Evolutionary conservation across 2,888 invertebrate species (phyloP).

Genomic region (Watsonalla cultraria): DNA sequence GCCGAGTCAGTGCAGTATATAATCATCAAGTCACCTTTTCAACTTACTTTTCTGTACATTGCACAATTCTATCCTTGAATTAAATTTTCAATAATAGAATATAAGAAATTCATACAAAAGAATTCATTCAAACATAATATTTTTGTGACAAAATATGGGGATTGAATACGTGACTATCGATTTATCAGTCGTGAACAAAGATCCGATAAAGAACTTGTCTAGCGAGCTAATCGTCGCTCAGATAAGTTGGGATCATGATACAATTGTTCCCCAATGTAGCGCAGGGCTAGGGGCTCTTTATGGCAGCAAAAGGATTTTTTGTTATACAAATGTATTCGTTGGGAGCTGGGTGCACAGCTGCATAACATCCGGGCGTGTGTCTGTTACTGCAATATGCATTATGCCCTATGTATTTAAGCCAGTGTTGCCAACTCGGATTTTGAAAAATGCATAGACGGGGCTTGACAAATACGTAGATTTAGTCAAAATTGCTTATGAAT

Average conservation of each 20-base stretch:
- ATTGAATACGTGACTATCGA: constrained; percentile 21
- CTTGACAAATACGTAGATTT: too few relatives aligned
- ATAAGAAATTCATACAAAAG: neutral
- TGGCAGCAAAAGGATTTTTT: constrained; percentile 32
- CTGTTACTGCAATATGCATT: constrained; percentile 18
- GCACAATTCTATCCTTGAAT: too few relatives aligned
- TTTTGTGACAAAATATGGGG: neutral
- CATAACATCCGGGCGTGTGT: constrained; percentile 48
- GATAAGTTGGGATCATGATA: constrained; percentile 25
- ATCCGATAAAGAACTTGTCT: constrained; percentile 33
- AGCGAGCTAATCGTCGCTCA: constrained; percentile 30
- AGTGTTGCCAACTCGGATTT: too few relatives aligned
- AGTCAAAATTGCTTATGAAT: too few relatives aligned
- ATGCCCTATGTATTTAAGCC: constrained; percentile 17
- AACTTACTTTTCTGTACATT: too few relatives aligned
- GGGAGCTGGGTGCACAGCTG: constrained; percentile 55
- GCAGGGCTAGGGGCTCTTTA: constrained; percentile 12
- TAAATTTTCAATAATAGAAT: too few relatives aligned
- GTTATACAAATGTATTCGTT: constrained; percentile 24
- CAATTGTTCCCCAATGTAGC: constrained; percentile 18
- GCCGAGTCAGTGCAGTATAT: too few relatives aligned
- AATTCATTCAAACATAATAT: neutral
- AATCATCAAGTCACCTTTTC: too few relatives aligned
- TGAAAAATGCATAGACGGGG: too few relatives aligned
- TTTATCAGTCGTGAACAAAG: constrained; percentile 42